Conservation (phyloP, 1,140 invertebrate species). For the Uloborus diversus region DNA sequence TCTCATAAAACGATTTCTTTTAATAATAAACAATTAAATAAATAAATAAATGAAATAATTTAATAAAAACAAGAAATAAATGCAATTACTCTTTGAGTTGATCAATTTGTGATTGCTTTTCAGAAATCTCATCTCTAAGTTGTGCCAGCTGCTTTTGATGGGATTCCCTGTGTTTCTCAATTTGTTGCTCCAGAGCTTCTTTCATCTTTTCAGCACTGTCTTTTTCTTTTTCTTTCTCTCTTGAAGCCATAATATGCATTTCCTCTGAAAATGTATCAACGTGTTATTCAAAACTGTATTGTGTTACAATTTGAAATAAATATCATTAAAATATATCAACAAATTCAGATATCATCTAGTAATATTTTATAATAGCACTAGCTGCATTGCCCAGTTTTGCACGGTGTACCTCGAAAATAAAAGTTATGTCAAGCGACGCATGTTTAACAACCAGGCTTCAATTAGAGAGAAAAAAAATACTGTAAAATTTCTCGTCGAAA, state of each 20-base stretch:
- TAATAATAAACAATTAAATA: no score
- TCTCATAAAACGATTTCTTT: no score
- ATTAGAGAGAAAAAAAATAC: no score
- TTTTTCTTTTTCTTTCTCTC: constrained; percentile 81
- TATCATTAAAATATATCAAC: background rate
- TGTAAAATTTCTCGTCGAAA: no score
- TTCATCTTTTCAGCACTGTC: constrained; percentile 74
- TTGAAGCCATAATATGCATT: constrained; percentile 70
- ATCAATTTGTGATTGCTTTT: constrained; percentile 89
- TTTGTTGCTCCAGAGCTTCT: constrained; percentile 87
- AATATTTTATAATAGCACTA: no score
- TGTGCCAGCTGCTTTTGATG: constrained; percentile 87
- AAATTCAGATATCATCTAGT: no score
- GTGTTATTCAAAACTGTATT: background rate
- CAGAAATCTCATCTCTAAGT: constrained; percentile 88
- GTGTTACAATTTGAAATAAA: background rate
- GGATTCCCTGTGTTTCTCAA: constrained; percentile 91
- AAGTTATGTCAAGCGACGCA: no score
- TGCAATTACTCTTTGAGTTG: constrained; percentile 89
- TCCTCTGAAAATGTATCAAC: constrained; percentile 68
- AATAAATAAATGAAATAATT: no score
- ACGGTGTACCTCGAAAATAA: no score
- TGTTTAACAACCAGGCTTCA: no score
- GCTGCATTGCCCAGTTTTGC: no score
- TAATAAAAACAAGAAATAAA: no score